Percentiles rank a stretch among this genome's conserved stretches.
Conservation (phyloP, 2,888 invertebrate species). For the Heliconius sara region DNA sequence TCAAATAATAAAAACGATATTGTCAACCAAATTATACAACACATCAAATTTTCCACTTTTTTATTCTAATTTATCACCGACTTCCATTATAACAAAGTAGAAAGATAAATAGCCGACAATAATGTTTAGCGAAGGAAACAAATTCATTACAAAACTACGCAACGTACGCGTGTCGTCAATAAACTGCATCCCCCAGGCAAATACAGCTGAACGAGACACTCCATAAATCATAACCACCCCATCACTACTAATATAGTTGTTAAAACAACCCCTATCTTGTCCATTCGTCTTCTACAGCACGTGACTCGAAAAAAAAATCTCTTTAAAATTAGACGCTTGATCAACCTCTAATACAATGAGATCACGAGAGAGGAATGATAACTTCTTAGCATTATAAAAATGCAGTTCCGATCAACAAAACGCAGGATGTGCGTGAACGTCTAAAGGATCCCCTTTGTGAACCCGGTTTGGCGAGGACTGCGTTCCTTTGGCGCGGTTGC, state of each 20-base stretch:
- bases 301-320: constrained; percentile 66
- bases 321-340: constrained; percentile 71
- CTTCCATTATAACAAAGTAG: constrained; percentile 43
- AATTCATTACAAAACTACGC: constrained; percentile 60
- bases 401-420: constrained; percentile 64
- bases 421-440: constrained; percentile 71
- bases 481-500: constrained; percentile 61
- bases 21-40: background rate
- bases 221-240: constrained; percentile 81
- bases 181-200: constrained; percentile 71
- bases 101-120: constrained; percentile 45
- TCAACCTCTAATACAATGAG: constrained; percentile 59
- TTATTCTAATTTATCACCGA: constrained; percentile 34
- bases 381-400: constrained; percentile 79
- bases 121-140: constrained; percentile 55
- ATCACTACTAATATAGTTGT: constrained; percentile 81
- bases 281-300: constrained; percentile 67
- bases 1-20: background rate
- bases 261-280: constrained; percentile 83
- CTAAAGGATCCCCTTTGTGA: constrained; percentile 62
- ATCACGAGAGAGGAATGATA: constrained; percentile 69
- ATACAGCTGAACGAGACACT: constrained; percentile 79
- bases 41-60: background rate
- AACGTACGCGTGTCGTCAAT: constrained; percentile 78
- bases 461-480: constrained; percentile 53